Percentiles rank a stretch among this genome's conserved stretches.
These are phyloP conservation scores for Miltochrista miniata DNA, from an alignment of 2,888 invertebrate species.

Conservation along the genomic window DNA sequence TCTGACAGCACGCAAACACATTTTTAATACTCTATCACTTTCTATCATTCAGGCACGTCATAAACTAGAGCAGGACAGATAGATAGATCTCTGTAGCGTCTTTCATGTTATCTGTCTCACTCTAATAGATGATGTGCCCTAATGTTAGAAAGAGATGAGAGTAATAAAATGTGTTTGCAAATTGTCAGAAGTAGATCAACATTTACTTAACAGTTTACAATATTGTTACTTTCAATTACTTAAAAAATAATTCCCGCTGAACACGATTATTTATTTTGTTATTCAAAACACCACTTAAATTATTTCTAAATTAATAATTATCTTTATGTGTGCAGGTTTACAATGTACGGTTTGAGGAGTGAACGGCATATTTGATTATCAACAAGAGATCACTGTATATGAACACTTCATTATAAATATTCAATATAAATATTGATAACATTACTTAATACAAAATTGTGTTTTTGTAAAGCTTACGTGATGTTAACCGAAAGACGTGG, in stretches of 20 bases:
- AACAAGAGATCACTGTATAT: conserved; percentile 66
- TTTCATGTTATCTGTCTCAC: too few species aligned
- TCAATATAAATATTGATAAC: conserved; percentile 57
- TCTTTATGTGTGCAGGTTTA: conserved; percentile 77
- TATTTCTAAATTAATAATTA: conserved; percentile 76
- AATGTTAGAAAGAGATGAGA: too few species aligned
- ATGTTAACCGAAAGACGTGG: conserved; percentile 62
- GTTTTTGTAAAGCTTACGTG: conserved; percentile 62
- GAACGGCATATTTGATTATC: conserved; percentile 53
- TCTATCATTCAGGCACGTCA: too few species aligned
- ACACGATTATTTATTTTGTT: conserved; percentile 70
- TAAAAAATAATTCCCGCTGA: conserved; percentile 80
- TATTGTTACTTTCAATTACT: conserved; percentile 68
- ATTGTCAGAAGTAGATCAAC: too few species aligned
- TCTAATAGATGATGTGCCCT: too few species aligned
- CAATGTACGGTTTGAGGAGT: conserved; percentile 54
- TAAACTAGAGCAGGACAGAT: too few species aligned
- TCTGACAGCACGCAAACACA: too few species aligned
- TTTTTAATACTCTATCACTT: too few species aligned
- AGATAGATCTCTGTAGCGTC: too few species aligned
- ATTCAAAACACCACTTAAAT: conserved; percentile 75
- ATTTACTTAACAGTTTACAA: conserved; percentile 77
- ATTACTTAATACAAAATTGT: conserved; percentile 66
- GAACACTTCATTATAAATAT: conserved; percentile 75
- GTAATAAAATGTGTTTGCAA: too few species aligned